These are phyloP conservation scores for Malacosoma neustria DNA, from an alignment of 2,888 invertebrate genomes.

Conservation along the genomic window DNA sequence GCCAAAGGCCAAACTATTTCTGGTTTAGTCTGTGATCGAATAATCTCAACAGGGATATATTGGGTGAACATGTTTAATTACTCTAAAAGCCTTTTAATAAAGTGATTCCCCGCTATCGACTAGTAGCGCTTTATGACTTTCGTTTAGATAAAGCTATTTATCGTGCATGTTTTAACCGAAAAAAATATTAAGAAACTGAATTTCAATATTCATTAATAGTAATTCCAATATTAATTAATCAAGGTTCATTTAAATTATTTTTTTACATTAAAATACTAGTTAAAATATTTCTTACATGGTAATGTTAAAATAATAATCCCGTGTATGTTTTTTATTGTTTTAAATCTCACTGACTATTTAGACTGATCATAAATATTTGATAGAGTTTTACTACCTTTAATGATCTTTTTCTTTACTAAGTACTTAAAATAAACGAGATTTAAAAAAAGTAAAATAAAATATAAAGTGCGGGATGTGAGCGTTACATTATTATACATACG, in stretches of 20 bases:
- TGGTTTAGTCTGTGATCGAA: conserved; percentile 30
- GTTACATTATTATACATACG: no score
- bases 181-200: conserved; percentile 3
- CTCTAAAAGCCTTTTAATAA: conserved; percentile 44
- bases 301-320: no score
- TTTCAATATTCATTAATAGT: background rate
- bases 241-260: no score
- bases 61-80: conserved; percentile 48
- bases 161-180: conserved; percentile 16
- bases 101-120: conserved; percentile 44
- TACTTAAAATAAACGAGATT: no score
- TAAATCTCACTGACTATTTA: no score
- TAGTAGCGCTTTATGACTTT: conserved; percentile 39
- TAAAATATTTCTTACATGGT: background rate
- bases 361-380: no score
- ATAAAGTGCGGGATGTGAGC: no score
- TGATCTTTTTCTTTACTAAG: no score
- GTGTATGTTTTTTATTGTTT: no score
- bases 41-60: conserved; percentile 35
- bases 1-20: conserved; percentile 37
- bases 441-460: no score
- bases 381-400: no score
- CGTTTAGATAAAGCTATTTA: conserved; percentile 45
- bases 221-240: no score
- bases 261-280: background rate